Conservation (phyloP, 2,888 invertebrate genomes). For the Aleiodes leptofemur region DNA sequence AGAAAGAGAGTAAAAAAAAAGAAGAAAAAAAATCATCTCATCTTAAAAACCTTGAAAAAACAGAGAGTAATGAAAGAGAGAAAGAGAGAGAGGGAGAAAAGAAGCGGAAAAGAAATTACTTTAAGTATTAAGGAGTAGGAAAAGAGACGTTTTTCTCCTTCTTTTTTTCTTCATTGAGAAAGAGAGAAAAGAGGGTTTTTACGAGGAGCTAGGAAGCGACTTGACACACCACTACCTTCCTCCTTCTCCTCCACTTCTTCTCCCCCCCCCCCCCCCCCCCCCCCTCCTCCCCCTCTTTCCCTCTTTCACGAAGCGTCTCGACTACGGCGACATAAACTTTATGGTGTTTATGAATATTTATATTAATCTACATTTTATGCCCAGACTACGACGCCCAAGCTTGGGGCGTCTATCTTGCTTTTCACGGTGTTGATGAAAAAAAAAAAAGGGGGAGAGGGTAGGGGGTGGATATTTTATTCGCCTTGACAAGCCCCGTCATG, state of each 20-base stretch:
- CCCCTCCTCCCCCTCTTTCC: slow-evolving; percentile 35
- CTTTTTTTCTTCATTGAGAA: slow-evolving; percentile 26
- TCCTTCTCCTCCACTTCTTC: slow-evolving; percentile 34
- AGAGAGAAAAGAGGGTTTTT: slow-evolving; percentile 63
- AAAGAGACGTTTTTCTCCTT: neutral
- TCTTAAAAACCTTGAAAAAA: neutral
- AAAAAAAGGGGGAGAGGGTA: neutral
- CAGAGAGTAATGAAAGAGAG: neutral
- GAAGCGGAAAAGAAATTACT: neutral
- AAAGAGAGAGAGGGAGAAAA: neutral
- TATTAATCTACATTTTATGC: slow-evolving; percentile 74
- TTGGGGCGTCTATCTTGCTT: slow-evolving; percentile 36
- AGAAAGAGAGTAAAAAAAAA: neutral
- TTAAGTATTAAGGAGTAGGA: neutral
- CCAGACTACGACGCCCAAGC: slow-evolving; percentile 59
- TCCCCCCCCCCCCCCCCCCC: slow-evolving; percentile 25
- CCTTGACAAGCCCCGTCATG: slow-evolving; percentile 45
- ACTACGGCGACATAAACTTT: slow-evolving; percentile 72
- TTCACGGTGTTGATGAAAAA: slow-evolving; percentile 39
- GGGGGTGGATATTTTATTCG: slow-evolving; percentile 17
- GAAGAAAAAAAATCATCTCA: slow-evolving; percentile 1
- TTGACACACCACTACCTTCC: slow-evolving; percentile 53
- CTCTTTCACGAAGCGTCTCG: slow-evolving; percentile 51
- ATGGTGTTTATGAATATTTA: slow-evolving; percentile 75
- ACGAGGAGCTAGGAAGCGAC: slow-evolving; percentile 69